Evolutionary conservation across 2,113 vertebrate species (phyloP).

Genomic region (Cryptotis parvus): DNA sequence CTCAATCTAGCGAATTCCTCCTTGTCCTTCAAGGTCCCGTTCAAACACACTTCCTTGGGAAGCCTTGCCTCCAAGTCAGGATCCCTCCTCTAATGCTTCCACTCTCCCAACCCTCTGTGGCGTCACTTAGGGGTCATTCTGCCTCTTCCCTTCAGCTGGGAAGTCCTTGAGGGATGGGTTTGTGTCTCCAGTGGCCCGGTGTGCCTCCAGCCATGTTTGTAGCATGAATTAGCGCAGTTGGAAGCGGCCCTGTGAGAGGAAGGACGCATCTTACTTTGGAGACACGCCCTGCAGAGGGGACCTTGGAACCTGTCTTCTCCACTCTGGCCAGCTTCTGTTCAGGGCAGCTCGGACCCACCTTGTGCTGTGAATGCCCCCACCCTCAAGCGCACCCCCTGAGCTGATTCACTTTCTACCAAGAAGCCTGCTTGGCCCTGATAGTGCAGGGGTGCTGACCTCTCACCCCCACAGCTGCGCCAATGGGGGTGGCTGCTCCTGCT

Average conservation of each 20-base stretch:
- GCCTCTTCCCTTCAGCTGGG: background rate
- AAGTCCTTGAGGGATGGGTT: background rate
- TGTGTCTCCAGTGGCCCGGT: background rate
- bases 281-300: accelerated
- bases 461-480: background rate
- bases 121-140: background rate
- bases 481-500: too few relatives aligned
- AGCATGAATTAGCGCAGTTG: background rate
- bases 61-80: background rate
- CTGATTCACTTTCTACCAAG: background rate
- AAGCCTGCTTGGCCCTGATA: background rate
- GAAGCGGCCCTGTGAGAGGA: background rate
- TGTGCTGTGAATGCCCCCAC: background rate
- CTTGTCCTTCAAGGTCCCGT: background rate
- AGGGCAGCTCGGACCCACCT: background rate
- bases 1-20: background rate
- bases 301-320: background rate
- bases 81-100: background rate
- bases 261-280: background rate
- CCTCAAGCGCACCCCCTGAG: background rate
- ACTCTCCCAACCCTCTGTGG: background rate
- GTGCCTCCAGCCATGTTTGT: background rate
- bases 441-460: background rate
- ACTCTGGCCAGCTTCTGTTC: background rate
- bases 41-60: background rate